Percentiles rank a stretch among this genome's conserved stretches.
Conservation (phyloP, 2,113 vertebrate genomes). For the Planiliza haematocheilus region DNA sequence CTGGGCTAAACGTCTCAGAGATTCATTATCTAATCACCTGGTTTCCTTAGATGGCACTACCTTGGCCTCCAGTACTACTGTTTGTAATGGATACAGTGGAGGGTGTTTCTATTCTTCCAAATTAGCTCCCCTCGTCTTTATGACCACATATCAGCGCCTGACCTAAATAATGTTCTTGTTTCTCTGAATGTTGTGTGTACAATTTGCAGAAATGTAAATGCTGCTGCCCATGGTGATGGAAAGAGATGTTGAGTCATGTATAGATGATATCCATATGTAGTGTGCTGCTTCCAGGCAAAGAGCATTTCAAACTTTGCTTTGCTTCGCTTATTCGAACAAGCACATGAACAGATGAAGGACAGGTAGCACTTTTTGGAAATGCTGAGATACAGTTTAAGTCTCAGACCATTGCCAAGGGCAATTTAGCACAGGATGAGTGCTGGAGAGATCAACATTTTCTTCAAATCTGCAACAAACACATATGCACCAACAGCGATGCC, state of each 20-base stretch:
- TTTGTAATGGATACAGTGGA: background rate
- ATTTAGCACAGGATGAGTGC: conserved; percentile 28
- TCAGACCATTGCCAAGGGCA: background rate
- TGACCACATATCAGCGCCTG: background rate
- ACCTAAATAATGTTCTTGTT: too few species aligned
- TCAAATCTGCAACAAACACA: conserved; percentile 34
- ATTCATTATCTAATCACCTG: too few species aligned
- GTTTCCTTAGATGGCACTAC: too few species aligned
- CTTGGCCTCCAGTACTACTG: too few species aligned
- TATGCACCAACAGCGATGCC: conserved; percentile 38
- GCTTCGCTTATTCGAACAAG: background rate
- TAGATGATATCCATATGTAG: background rate
- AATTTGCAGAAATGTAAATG: too few species aligned
- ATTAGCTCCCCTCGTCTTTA: background rate
- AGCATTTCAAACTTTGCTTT: background rate
- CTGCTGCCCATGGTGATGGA: background rate
- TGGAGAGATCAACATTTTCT: background rate
- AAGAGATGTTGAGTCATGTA: background rate
- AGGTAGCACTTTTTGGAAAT: background rate
- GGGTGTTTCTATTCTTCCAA: background rate
- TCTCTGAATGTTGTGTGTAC: too few species aligned
- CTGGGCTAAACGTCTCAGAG: too few species aligned
- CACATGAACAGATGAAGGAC: background rate
- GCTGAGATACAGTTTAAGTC: background rate
- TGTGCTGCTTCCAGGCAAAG: background rate